Percentiles rank a stretch among this genome's conserved stretches.
These are phyloP conservation scores for Mamestra configurata DNA, from an alignment of 1,140 invertebrate species.

Conservation along the genomic window DNA sequence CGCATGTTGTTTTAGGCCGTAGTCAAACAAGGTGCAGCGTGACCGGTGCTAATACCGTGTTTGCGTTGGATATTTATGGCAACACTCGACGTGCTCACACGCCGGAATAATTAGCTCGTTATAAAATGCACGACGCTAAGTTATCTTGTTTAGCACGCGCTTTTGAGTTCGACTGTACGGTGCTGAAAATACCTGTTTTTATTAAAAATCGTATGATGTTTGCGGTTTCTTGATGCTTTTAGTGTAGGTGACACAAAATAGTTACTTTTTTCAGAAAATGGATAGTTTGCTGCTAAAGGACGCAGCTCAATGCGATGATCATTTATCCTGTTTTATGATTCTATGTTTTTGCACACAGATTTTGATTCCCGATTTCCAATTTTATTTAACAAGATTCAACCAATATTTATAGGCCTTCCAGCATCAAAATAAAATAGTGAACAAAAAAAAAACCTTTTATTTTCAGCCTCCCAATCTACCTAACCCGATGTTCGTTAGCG, in stretches of 20 bases:
- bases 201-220: background rate
- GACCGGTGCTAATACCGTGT: slow-evolving; percentile 84
- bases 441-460: background rate
- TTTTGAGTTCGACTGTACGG: slow-evolving; percentile 58
- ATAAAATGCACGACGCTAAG: slow-evolving; percentile 74
- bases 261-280: no score
- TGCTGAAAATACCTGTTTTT: slow-evolving; percentile 8
- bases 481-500: slow-evolving; percentile 21
- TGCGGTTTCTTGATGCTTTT: no score
- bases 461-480: slow-evolving; percentile 6
- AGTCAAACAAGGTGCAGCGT: slow-evolving; percentile 81
- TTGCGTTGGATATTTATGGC: slow-evolving; percentile 84
- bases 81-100: slow-evolving; percentile 73
- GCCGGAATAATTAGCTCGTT: slow-evolving; percentile 86
- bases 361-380: no score
- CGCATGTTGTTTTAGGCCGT: slow-evolving; percentile 87
- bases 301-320: no score
- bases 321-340: no score
- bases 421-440: background rate
- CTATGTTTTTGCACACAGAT: background rate
- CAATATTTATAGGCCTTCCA: background rate
- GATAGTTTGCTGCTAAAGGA: no score
- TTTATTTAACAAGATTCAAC: background rate
- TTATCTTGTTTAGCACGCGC: slow-evolving; percentile 57
- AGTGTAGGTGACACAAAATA: no score